A percentile compares a stretch with the other conserved stretches of the same genome.
Conservation (phyloP, 2,888 invertebrate species). For the Hemicrepidius hirtus region DNA sequence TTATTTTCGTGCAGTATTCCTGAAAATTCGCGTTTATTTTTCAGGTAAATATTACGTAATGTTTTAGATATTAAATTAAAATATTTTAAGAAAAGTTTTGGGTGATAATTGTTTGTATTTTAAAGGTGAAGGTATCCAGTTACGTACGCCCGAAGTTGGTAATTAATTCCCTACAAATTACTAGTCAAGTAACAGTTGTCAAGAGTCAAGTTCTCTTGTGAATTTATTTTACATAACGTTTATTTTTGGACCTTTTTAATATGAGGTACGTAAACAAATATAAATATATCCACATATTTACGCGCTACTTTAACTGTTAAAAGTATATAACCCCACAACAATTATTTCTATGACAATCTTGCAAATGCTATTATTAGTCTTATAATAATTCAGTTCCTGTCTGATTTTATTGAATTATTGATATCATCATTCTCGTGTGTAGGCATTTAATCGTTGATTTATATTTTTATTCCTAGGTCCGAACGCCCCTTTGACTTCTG, state of each 20-base stretch:
- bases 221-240: slow-evolving; percentile 52
- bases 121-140: slow-evolving; percentile 9
- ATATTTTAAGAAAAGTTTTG: background rate
- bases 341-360: background rate
- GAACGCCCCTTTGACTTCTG: slow-evolving; percentile 46
- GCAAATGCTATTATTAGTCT: slow-evolving; percentile 5
- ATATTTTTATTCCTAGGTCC: slow-evolving; percentile 44
- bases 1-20: slow-evolving; percentile 34
- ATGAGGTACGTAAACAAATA: slow-evolving; percentile 56
- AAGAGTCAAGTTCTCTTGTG: slow-evolving; percentile 38
- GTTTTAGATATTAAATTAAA: background rate
- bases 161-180: slow-evolving; percentile 45
- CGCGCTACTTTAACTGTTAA: background rate
- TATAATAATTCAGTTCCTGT: slow-evolving; percentile 5
- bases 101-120: slow-evolving; percentile 1
- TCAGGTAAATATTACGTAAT: slow-evolving; percentile 22
- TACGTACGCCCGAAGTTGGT: slow-evolving; percentile 43
- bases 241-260: slow-evolving; percentile 56
- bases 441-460: slow-evolving; percentile 4
- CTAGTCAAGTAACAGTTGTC: slow-evolving; percentile 50
- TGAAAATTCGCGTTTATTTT: slow-evolving; percentile 20
- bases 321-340: background rate
- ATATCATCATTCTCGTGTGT: slow-evolving; percentile 9
- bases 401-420: slow-evolving; percentile 15
- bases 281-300: slow-evolving; percentile 23